phyloP scores from a whole-genome alignment of 2,797 vertebrate species.

The Petrocephalus schoutedeni region DNA sequence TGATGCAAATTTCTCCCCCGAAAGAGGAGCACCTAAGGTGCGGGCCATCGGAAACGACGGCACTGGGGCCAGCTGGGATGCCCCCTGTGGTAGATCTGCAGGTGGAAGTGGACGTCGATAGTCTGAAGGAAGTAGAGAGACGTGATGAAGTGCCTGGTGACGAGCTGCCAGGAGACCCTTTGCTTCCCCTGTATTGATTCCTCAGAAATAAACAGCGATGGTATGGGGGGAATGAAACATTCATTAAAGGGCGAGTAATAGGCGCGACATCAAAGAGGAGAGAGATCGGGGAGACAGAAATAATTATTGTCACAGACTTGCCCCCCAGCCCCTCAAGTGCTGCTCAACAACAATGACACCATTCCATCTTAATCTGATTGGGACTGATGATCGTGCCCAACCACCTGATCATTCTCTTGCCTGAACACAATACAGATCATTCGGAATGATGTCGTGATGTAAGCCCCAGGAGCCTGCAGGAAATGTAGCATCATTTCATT shows the following conservation, averaged over 20 bases:
- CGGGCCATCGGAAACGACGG: not conserved
- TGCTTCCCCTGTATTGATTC: conserved; percentile 10
- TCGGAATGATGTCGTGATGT: not conserved
- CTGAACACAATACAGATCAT: not conserved
- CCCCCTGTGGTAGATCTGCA: not conserved
- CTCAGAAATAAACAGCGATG: conserved; percentile 9
- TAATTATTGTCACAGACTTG: conserved; percentile 1
- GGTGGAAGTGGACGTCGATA: conserved; percentile 7
- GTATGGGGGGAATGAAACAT: conserved; percentile 13
- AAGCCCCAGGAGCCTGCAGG: not conserved
- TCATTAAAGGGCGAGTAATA: conserved; percentile 13
- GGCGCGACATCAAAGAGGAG: not conserved
- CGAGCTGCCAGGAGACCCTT: not conserved
- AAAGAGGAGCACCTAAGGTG: not conserved
- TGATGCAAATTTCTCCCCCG: not conserved
- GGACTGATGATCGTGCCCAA: not conserved
- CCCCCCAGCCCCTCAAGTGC: not conserved
- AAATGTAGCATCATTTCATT: not conserved
- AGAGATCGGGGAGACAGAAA: not conserved
- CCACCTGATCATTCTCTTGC: not conserved
- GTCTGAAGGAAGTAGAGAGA: not conserved
- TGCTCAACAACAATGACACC: not conserved
- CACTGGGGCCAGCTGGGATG: not conserved
- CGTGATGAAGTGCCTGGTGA: not conserved
- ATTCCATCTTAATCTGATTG: conserved; percentile 8